Evolutionary conservation across 2,113 vertebrate species (phyloP).

Genomic region (Pteropus alecto): DNA sequence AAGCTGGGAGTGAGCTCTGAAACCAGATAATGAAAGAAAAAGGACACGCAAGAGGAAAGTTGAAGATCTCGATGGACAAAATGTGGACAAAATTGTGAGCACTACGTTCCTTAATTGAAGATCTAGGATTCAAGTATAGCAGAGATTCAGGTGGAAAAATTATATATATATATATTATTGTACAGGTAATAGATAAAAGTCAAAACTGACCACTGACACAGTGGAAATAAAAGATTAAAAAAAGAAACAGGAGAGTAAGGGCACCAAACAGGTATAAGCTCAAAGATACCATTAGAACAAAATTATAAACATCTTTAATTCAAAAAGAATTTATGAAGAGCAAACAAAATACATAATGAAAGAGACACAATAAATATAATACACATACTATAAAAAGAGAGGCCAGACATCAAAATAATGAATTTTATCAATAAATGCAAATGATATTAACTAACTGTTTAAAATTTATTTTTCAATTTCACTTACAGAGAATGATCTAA

Average conservation of each 20-base stretch:
- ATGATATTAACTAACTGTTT: neutral
- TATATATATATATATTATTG: neutral
- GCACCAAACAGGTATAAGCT: neutral
- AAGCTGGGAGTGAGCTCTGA: neutral
- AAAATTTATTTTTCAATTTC: neutral
- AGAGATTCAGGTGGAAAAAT: neutral
- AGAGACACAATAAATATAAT: neutral
- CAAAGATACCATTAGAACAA: neutral
- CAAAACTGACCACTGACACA: rapidly evolving
- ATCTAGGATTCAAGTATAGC: neutral
- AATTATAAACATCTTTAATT: neutral
- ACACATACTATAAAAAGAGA: neutral
- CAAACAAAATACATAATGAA: neutral
- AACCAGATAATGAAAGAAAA: neutral
- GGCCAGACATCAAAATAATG: neutral
- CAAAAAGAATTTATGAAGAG: neutral
- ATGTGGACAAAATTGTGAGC: neutral
- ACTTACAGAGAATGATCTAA: neutral
- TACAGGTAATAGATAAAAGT: neutral
- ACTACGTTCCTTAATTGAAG: neutral
- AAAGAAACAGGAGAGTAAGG: neutral
- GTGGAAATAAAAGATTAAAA: neutral
- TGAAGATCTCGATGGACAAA: neutral
- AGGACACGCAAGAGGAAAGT: neutral
- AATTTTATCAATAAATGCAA: neutral